phyloP scores from a whole-genome alignment of 2,888 invertebrate species.

The Cephus rjabovi region DNA sequence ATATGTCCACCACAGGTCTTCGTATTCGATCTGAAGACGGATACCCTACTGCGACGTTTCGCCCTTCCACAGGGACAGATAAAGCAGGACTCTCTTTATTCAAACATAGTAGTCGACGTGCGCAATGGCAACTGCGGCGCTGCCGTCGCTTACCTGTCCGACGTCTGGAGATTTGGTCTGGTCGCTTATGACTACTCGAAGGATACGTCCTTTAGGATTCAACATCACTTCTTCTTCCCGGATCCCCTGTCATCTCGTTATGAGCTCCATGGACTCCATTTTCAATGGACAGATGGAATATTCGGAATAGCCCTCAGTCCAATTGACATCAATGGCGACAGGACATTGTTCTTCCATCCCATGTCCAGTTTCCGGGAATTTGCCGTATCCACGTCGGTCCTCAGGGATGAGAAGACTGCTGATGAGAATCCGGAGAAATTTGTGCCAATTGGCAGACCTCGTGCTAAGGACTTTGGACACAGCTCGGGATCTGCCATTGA shows the following conservation, averaged over 20 bases:
- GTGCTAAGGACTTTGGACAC: constrained; percentile 71
- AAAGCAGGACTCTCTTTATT: constrained; percentile 75
- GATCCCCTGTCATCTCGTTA: constrained; percentile 81
- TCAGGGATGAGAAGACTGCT: constrained; percentile 71
- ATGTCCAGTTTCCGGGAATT: constrained; percentile 87
- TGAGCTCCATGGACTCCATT: constrained; percentile 79
- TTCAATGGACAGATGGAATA: constrained; percentile 86
- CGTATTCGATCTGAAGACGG: constrained; percentile 78
- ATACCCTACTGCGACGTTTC: constrained; percentile 73
- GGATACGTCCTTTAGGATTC: constrained; percentile 74
- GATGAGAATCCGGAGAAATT: constrained; percentile 55
- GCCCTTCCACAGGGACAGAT: constrained; percentile 75
- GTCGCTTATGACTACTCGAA: constrained; percentile 74
- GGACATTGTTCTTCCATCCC: constrained; percentile 81
- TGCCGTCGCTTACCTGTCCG: constrained; percentile 76
- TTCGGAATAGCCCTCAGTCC: constrained; percentile 81
- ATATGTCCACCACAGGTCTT: constrained; percentile 80
- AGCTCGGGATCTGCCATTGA: constrained; percentile 81
- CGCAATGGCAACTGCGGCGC: constrained; percentile 72
- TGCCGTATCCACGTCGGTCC: constrained; percentile 75
- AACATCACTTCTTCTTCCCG: constrained; percentile 78
- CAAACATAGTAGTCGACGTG: constrained; percentile 76
- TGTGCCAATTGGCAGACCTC: constrained; percentile 57
- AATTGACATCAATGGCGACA: constrained; percentile 68
- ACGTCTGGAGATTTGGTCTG: constrained; percentile 77